Conservation (phyloP, 2,113 vertebrate species). For the Pluvialis apricaria region DNA sequence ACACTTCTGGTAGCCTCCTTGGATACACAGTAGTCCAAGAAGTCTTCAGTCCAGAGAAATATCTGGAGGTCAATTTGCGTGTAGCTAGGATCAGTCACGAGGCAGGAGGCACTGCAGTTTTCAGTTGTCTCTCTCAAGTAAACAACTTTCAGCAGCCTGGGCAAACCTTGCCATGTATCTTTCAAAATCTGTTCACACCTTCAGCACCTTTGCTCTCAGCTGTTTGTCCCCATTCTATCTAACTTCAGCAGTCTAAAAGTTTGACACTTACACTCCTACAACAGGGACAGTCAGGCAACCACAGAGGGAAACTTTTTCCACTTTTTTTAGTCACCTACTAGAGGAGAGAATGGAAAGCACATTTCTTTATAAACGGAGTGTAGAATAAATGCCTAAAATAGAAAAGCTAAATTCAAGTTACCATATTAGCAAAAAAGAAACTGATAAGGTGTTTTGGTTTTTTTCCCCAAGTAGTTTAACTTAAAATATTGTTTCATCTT, state of each 20-base stretch:
- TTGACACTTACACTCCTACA: not conserved
- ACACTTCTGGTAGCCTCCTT: not conserved
- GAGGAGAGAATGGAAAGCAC: not conserved
- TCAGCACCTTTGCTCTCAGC: not conserved
- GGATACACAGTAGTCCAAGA: not conserved
- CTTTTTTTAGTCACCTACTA: not conserved
- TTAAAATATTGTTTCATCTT: not conserved
- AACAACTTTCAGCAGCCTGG: not conserved
- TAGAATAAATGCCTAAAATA: not conserved
- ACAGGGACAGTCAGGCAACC: not conserved
- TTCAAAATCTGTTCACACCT: not conserved
- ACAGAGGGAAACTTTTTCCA: not conserved
- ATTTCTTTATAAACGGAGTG: not conserved
- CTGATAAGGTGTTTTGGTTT: rapidly evolving
- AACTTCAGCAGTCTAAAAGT: not conserved
- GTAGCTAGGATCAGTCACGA: not conserved
- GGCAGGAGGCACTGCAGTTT: not conserved
- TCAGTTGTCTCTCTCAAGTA: not conserved
- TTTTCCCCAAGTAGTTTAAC: rapidly evolving
- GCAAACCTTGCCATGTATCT: not conserved
- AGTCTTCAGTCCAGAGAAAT: not conserved
- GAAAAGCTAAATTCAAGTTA: not conserved
- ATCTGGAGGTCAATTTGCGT: not conserved
- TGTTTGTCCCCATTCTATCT: not conserved
- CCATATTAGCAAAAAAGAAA: not conserved